Evolutionary conservation across 2,888 invertebrate genomes (phyloP), one percentile per base, ranked within the genome.

Genomic region (Drosophila robusta): DNA sequence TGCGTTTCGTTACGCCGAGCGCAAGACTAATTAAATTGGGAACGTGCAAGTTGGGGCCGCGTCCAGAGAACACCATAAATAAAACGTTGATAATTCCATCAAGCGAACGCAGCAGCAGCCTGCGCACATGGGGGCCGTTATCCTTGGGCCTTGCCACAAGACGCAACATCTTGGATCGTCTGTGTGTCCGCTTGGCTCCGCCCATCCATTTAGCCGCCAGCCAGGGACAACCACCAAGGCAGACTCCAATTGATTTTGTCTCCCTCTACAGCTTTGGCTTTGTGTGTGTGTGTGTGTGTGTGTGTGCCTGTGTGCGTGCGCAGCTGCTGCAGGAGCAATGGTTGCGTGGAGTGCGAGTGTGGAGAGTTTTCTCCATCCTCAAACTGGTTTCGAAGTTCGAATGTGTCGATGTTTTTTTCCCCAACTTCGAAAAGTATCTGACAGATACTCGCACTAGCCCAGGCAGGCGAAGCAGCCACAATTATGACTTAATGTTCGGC

Each of bases 1-100:
- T 54, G 42, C 52, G 46, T 70, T 85, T 76, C 77, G 86, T 62
- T 79, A 54, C 77, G 86, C 69, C 54, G 41, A 69, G 72, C 78
- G 80, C 87, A 89, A 80, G 87, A 88, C 87, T 84, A 84, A 84
- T 88, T 88, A 88, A 86, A 84, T 88, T 86, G 87, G 70, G 70
- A 81, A 85, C 80, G 75, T 72, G 70, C 72, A 78, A 75, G 52
- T 69, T 67, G 64, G 45, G 70, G 67, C 70, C 76, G 57, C 66
- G 63, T 74, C 71, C 66, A 58, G 62, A 61, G 58, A 75, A 55
- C 54, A 56, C 54, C 83, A 86, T 84, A 82, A 88, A 86, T 80
- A 75, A 72, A 75, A 60, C 56, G 62, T 68, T 80, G 83, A 81
- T 81, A 83, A 80, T 82, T 74, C 66, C 76, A 68, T 73, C 68